A percentile compares a stretch with the other conserved stretches of the same genome.
These are phyloP conservation scores for Anisognathus igniventris DNA, from an alignment of 2,797 vertebrate genomes.

Conservation along the genomic window DNA sequence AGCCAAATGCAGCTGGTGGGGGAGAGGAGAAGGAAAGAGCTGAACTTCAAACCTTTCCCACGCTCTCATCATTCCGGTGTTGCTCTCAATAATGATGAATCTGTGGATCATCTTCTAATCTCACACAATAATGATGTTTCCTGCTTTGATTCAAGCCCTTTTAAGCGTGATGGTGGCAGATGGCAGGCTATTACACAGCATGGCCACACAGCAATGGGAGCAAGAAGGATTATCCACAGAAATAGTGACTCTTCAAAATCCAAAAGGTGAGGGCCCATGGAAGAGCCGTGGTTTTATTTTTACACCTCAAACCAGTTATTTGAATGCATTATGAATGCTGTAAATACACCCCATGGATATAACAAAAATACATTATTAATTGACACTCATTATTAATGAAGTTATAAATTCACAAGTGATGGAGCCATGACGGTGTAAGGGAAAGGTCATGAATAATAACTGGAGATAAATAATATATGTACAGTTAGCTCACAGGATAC, in stretches of 20 bases:
- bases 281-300: conserved; percentile 29
- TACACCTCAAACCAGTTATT: conserved; percentile 41
- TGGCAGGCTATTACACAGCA: conserved; percentile 23
- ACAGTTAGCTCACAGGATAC: conserved; percentile 50
- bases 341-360: conserved; percentile 57
- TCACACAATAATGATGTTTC: not conserved
- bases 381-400: conserved; percentile 65
- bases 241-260: conserved; percentile 33
- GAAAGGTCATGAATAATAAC: conserved; percentile 63
- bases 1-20: not conserved
- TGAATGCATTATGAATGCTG: conserved; percentile 60
- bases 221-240: conserved; percentile 27
- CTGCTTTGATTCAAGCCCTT: conserved; percentile 34
- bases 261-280: conserved; percentile 11
- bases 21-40: not conserved
- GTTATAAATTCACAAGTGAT: conserved; percentile 60
- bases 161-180: conserved; percentile 28
- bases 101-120: conserved; percentile 17
- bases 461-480: conserved; percentile 64
- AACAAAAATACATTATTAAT: conserved; percentile 69
- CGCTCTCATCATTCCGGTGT: not conserved
- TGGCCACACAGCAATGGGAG: not conserved
- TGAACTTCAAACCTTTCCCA: conserved; percentile 21
- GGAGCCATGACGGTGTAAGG: conserved; percentile 7
- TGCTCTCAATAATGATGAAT: not conserved